A percentile compares a stretch with the other conserved stretches of the same genome.
Evolutionary conservation across 1,140 invertebrate genomes (phyloP).

Genomic region (Pogonus chalceus): DNA sequence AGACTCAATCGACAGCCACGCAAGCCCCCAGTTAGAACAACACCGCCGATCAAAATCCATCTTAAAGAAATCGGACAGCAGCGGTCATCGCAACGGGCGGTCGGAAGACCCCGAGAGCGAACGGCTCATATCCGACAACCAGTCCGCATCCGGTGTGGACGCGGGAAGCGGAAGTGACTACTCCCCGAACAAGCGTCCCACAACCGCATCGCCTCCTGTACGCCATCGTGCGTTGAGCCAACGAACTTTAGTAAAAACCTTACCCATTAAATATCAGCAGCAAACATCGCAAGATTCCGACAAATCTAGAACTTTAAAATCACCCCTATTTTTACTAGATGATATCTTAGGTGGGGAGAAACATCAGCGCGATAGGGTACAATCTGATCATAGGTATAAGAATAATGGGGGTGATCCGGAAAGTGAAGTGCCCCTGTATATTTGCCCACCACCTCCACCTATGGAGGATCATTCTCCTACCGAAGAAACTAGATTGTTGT

Average conservation of each 20-base stretch:
- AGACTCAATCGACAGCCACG: constrained; percentile 55
- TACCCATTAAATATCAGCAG: constrained; percentile 37
- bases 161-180: constrained; percentile 30
- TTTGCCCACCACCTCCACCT: constrained; percentile 40
- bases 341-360: constrained; percentile 38
- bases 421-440: constrained; percentile 34
- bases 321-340: constrained; percentile 30
- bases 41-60: constrained; percentile 64
- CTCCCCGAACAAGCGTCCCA: constrained; percentile 32
- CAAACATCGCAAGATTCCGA: constrained; percentile 26
- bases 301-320: constrained; percentile 21
- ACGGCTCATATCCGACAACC: constrained; percentile 58
- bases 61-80: constrained; percentile 59
- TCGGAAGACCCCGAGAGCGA: constrained; percentile 62
- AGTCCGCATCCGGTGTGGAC: constrained; percentile 33
- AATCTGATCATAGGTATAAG: constrained; percentile 34
- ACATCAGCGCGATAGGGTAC: constrained; percentile 33
- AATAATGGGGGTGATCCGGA: constrained; percentile 19
- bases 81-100: constrained; percentile 30
- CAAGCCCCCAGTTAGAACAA: constrained; percentile 50
- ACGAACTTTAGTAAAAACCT: constrained; percentile 21
- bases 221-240: constrained; percentile 35
- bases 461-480: constrained; percentile 42
- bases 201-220: constrained; percentile 30
- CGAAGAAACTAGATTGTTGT: constrained; percentile 41